phyloP scores from a whole-genome alignment of 2,113 vertebrate genomes.

The Microcebus jonahi region DNA sequence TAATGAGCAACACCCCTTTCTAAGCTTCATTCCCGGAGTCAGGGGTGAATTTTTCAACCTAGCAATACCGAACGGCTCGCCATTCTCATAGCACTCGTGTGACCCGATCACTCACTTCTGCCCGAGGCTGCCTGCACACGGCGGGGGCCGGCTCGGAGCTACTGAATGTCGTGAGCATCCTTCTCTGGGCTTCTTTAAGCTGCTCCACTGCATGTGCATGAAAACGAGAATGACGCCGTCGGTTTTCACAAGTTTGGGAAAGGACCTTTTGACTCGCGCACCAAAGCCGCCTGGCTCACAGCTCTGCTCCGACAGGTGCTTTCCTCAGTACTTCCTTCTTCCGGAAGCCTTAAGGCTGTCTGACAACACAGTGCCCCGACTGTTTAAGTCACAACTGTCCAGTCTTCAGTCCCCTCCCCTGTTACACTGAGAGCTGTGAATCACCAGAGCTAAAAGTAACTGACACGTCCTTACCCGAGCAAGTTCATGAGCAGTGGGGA shows the following conservation, averaged over 20 bases:
- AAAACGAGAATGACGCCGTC: too few species aligned
- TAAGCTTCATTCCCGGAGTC: neutral
- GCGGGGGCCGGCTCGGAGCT: neutral
- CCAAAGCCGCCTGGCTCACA: fast-evolving
- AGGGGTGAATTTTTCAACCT: neutral
- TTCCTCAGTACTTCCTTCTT: neutral
- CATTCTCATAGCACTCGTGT: neutral
- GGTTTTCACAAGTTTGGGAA: neutral
- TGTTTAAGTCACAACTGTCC: fast-evolving
- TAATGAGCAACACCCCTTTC: slow-evolving; percentile 44
- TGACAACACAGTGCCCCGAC: neutral
- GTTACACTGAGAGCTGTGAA: neutral
- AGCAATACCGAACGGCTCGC: fast-evolving
- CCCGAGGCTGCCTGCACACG: neutral
- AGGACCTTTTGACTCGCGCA: fast-evolving
- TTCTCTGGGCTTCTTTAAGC: neutral
- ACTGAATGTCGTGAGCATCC: neutral
- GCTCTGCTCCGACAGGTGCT: neutral
- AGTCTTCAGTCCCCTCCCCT: neutral
- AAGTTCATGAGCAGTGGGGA: fast-evolving
- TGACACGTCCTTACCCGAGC: neutral
- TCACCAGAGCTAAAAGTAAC: neutral
- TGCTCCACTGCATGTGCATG: neutral
- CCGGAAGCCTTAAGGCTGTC: neutral
- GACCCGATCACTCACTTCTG: neutral